phyloP scores from a whole-genome alignment of 2,113 vertebrate species.

The Grus americana region DNA sequence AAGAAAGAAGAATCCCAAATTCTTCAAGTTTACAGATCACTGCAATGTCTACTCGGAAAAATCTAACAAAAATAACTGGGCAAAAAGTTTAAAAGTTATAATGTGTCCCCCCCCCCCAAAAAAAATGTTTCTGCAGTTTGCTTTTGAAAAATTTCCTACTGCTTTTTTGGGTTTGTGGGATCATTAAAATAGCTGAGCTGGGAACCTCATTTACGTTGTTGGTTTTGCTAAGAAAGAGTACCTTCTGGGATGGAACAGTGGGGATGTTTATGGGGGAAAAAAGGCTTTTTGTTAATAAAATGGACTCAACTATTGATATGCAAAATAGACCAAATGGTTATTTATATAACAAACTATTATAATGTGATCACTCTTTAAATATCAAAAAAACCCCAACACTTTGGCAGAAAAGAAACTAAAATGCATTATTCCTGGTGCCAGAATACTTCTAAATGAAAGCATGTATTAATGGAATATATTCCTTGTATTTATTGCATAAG shows the following conservation, averaged over 20 bases:
- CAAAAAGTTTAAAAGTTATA: neutral
- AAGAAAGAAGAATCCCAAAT: neutral
- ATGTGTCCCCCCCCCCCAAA: too few relatives aligned
- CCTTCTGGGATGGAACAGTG: constrained; percentile 33
- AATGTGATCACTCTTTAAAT: neutral
- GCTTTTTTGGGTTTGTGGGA: constrained; percentile 54
- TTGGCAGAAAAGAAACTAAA: neutral
- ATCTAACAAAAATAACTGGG: neutral
- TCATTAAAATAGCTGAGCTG: constrained; percentile 63
- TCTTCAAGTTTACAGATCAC: neutral
- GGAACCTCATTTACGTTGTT: neutral
- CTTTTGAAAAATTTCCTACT: constrained; percentile 29
- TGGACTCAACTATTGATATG: constrained; percentile 3
- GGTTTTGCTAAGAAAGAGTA: constrained; percentile 49
- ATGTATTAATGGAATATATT: neutral
- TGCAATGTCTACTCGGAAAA: neutral
- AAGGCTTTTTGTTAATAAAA: constrained; percentile 18
- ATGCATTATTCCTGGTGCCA: neutral
- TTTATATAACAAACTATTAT: neutral
- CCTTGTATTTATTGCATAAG: neutral
- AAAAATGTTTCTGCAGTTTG: constrained; percentile 1
- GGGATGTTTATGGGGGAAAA: neutral
- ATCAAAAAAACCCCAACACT: neutral
- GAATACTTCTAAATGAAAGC: neutral
- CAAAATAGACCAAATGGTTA: constrained; percentile 8